A percentile compares a stretch with the other conserved stretches of the same genome.
Conservation (phyloP, 2,113 vertebrate genomes). For the Myrmecophaga tridactyla region DNA sequence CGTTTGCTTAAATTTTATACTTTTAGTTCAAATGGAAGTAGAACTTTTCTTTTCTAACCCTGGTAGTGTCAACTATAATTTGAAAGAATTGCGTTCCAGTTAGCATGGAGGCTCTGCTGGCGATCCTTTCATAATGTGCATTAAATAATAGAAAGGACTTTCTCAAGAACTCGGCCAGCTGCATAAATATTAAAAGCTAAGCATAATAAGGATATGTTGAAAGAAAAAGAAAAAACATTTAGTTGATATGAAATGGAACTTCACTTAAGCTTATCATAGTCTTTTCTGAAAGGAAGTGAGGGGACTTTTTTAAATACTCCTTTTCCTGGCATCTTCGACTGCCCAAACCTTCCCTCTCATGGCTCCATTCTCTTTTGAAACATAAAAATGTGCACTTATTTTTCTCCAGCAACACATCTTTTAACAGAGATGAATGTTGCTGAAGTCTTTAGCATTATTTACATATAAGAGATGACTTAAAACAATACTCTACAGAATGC, state of each 20-base stretch:
- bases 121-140: conserved; percentile 1
- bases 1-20: neutral
- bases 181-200: neutral
- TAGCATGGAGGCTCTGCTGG: neutral
- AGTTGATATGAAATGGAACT: neutral
- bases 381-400: neutral
- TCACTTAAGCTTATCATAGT: neutral
- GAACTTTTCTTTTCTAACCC: neutral
- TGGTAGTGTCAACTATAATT: neutral
- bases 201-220: neutral
- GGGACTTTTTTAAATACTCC: neutral
- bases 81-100: neutral
- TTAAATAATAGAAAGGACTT: conserved; percentile 9
- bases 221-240: neutral
- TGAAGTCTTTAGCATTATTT: neutral
- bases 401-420: neutral
- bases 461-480: neutral
- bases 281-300: neutral
- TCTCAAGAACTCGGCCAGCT: neutral
- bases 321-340: neutral
- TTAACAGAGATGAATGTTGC: neutral
- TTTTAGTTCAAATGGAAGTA: neutral
- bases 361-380: neutral
- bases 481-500: neutral
- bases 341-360: neutral